phyloP scores from a whole-genome alignment of 1,140 invertebrate species.

The Saxidomus purpurata region DNA sequence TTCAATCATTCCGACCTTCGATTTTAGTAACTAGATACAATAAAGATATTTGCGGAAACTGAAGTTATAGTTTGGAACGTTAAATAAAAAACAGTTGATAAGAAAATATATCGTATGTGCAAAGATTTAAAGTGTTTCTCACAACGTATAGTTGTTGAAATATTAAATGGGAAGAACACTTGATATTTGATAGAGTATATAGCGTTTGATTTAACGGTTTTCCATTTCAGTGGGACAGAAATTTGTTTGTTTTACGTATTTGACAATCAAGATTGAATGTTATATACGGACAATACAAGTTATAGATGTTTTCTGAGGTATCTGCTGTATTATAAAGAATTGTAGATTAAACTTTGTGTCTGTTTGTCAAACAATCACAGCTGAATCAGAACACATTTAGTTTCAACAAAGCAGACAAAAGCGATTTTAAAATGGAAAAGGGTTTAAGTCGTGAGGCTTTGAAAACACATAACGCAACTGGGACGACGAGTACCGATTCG shows the following conservation, averaged over 20 bases:
- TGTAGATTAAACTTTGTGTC: background rate
- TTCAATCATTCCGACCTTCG: slow-evolving; percentile 36
- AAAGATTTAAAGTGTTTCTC: background rate
- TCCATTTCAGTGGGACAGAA: background rate
- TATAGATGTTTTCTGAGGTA: background rate
- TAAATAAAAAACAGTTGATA: slow-evolving; percentile 37
- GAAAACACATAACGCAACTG: slow-evolving; percentile 48
- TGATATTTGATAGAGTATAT: background rate
- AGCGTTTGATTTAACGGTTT: background rate
- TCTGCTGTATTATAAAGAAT: background rate
- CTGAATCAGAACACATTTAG: background rate
- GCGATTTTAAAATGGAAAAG: slow-evolving; percentile 30
- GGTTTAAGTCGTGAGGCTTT: slow-evolving; percentile 47
- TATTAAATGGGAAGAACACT: background rate
- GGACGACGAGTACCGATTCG: background rate
- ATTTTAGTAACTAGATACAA: slow-evolving; percentile 35
- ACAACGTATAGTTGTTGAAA: background rate
- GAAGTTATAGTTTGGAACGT: background rate
- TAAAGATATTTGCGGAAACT: background rate
- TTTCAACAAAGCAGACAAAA: slow-evolving; percentile 24
- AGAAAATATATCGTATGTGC: slow-evolving; percentile 37
- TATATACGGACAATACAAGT: background rate
- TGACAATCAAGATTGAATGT: background rate
- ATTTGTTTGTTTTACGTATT: slow-evolving; percentile 24
- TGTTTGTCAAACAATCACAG: slow-evolving; percentile 15